Evolutionary conservation across 2,113 vertebrate genomes (phyloP), one percentile per base, ranked within the genome.

Genomic region (Taurulus bubalis): DNA sequence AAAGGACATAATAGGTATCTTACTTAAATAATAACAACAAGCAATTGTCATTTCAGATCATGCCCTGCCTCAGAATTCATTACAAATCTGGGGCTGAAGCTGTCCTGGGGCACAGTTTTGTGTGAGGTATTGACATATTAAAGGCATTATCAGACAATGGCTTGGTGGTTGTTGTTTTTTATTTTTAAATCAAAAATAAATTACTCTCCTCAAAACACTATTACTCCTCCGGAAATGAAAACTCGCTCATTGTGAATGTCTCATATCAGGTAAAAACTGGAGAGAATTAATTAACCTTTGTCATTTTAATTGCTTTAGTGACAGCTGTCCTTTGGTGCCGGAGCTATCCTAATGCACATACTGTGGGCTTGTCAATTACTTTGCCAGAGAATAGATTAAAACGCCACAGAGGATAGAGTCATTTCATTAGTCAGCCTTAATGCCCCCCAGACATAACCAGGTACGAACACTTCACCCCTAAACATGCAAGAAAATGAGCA

Each of bases 251-350:
- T 90, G 90, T 85, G 89, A 91, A 85, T 84, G 85, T 89, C 89
- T 93, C 91, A 90, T 93, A 93, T 92, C 90, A 93, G 90, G 93
- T 91, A 90, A 93, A 92, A 92, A 93, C 40, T 85, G 85, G 65
- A 88, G 84, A 87, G 91, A 94, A 93, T 94, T 94, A 93, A 95
- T 95, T 91, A 94, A 94, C 90, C 93, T 93, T 93, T 94, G 92
- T 95, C 92, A 93, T 95, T 94, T 94, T 92, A 93, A 93, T 95
- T 94, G 92, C 92, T 92, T 94, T 90, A 88, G 89, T 92, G 92
- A 92, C 91, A 91, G 90, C 92, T 92, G 91, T 94, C 92, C 90
- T 94, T 93, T 90, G 90, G 87, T 79, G 85, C 87, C 22, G 55
- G 71, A 88, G 89, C 91, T 80, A 85, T 89, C 90, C 91, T 87